Evolutionary conservation across 2,888 invertebrate genomes (phyloP), one percentile per base, ranked within the genome.

Genomic region (Ephialtes manifestator): DNA sequence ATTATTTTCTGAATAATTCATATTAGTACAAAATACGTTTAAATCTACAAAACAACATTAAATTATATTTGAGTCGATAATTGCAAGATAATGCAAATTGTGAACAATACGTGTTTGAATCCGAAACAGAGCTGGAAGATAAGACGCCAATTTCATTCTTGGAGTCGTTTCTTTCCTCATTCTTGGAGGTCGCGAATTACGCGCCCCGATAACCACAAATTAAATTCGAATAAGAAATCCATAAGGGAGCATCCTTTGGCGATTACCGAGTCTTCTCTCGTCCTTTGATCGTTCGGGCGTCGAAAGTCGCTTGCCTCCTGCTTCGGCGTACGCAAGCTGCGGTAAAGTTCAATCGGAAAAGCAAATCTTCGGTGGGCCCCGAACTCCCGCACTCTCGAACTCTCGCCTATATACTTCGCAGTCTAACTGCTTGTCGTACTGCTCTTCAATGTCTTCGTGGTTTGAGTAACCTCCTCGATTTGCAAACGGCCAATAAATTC

Each of bases 151-250:
- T 82, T 85, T 76, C 31, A 60, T 82, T 51, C 75, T 67, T n/a
- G 75, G 15, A 20, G 43, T 35, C 51, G 75, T 53, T 81, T 68
- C 77, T 81, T 76, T 79, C 58, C 18, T 35, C 71, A 76, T 85
- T 82, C 76, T 48, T 77, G n/a, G 68, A 72, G 72, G 82, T 85
- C 87, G 87, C 88, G 86, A 91, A 91, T 93, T 89, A 90, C 88
- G 86, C 90, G 91, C 90, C 75, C 88, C 89, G 90, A 89, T 92
- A 91, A 84, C 83, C 90, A 86, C 88, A 93, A 93, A 94, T 94
- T 92, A 90, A 93, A 93, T 93, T 89, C 90, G 89, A 90, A 92
- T 92, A 92, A 93, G 92, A 91, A 93, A 93, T 93, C 91, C 92
- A 93, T 93, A 93, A 93, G 90, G 90, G 90, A 90, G 90, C 85